Evolutionary conservation across 92 coral and sea anemone species (phyloP).

Genomic region (Blastomussa wellsi): DNA sequence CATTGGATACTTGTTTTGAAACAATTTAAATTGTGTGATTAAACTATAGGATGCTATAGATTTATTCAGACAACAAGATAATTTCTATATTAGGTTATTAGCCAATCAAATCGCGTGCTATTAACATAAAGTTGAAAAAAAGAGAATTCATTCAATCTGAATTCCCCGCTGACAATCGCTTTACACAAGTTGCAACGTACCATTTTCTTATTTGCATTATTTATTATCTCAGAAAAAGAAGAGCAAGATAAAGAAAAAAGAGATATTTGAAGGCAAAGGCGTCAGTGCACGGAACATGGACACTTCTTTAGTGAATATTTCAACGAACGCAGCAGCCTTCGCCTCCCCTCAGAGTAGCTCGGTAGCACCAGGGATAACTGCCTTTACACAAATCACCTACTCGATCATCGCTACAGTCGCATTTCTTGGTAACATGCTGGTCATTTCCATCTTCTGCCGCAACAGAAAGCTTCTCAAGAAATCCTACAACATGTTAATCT

Average conservation of each 20-base stretch:
- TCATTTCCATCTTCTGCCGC: constrained; percentile 21
- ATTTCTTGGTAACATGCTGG: constrained; percentile 29
- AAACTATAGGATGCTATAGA: no score
- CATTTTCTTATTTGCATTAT: background rate
- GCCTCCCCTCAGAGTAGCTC: background rate
- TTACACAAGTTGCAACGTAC: background rate
- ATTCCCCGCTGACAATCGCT: background rate
- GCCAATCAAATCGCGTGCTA: no score
- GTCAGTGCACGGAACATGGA: background rate
- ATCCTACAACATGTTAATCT: constrained; percentile 28
- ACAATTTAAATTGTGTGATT: no score
- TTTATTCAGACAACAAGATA: no score
- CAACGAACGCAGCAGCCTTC: constrained; percentile 2
- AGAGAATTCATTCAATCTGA: background rate
- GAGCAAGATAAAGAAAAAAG: background rate
- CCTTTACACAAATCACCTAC: constrained; percentile 30
- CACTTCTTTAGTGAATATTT: background rate
- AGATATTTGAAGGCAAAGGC: background rate
- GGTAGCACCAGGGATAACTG: constrained; percentile 16
- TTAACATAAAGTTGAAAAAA: no score
- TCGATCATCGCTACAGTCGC: constrained; percentile 26
- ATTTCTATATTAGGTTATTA: no score
- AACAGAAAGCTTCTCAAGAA: constrained; percentile 25
- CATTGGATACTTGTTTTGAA: no score
- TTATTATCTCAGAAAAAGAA: background rate